These are phyloP conservation scores for Drosophila kepulauana DNA, from an alignment of 1,140 invertebrate genomes.

Conservation along the genomic window DNA sequence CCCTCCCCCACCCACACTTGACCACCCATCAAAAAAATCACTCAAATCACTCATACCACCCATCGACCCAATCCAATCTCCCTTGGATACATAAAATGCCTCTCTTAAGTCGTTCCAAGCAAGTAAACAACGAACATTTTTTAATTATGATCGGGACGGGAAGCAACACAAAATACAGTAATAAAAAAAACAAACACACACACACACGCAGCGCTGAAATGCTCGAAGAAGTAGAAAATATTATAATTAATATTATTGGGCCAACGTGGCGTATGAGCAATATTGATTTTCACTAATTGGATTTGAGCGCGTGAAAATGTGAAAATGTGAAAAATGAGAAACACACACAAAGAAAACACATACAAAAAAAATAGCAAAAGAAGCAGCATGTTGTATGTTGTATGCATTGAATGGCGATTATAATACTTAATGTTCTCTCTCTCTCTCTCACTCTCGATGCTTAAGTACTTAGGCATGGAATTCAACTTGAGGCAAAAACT, in stretches of 20 bases:
- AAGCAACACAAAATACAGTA: background rate
- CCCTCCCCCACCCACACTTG: background rate
- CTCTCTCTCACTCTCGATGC: background rate
- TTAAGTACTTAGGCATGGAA: slow-evolving; percentile 45
- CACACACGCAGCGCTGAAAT: slow-evolving; percentile 6
- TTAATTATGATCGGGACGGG: slow-evolving; percentile 53
- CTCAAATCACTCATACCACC: slow-evolving; percentile 8
- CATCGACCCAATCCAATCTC: background rate
- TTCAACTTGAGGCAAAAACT: slow-evolving; percentile 34
- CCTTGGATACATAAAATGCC: slow-evolving; percentile 2
- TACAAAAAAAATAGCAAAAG: slow-evolving; percentile 16
- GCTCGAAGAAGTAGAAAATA: slow-evolving; percentile 33
- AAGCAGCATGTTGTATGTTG: slow-evolving; percentile 27
- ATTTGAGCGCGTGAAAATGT: slow-evolving; percentile 66
- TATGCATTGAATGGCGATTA: slow-evolving; percentile 63
- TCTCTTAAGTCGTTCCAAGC: slow-evolving; percentile 8
- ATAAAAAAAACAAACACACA: background rate
- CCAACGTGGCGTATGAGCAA: slow-evolving; percentile 75
- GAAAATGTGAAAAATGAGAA: slow-evolving; percentile 51
- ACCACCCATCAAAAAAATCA: slow-evolving; percentile 3
- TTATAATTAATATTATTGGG: slow-evolving; percentile 66
- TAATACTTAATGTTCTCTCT: slow-evolving; percentile 41
- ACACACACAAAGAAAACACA: slow-evolving; percentile 24
- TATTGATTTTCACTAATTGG: slow-evolving; percentile 81
- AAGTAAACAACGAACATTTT: slow-evolving; percentile 36